Evolutionary conservation across 1,140 invertebrate genomes (phyloP).

Genomic region (Cydia splendana): DNA sequence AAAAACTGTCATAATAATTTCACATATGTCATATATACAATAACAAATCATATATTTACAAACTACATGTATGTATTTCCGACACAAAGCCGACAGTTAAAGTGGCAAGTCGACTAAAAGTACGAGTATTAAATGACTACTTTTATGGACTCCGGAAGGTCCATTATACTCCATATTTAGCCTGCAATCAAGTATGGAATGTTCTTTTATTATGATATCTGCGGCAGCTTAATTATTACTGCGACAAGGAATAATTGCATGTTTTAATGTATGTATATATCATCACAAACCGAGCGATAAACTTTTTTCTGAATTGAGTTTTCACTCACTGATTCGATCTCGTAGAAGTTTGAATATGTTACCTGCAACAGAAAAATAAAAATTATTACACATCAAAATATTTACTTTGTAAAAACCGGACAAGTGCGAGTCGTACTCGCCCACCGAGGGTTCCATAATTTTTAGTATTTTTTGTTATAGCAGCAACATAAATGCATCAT

Average conservation of each 20-base stretch:
- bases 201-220: conserved; percentile 21
- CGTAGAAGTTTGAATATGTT: background rate
- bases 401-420: too few species aligned
- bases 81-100: background rate
- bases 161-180: conserved; percentile 3
- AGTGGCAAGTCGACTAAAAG: background rate
- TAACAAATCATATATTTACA: too few species aligned
- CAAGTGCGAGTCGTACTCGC: too few species aligned
- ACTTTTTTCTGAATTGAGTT: background rate
- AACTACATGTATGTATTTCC: background rate
- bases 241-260: background rate
- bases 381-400: background rate
- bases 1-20: background rate
- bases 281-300: background rate
- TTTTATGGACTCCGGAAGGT: conserved; percentile 17
- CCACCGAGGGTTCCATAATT: too few species aligned
- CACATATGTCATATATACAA: background rate
- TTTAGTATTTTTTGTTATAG: too few species aligned
- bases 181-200: conserved; percentile 5
- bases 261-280: background rate
- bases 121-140: background rate
- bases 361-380: background rate
- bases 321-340: background rate
- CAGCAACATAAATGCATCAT: too few species aligned
- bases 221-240: conserved; percentile 16